A percentile compares a stretch with the other conserved stretches of the same genome.
Evolutionary conservation across 2,113 vertebrate genomes (phyloP).

Genomic region (Corvus moneduloides): DNA sequence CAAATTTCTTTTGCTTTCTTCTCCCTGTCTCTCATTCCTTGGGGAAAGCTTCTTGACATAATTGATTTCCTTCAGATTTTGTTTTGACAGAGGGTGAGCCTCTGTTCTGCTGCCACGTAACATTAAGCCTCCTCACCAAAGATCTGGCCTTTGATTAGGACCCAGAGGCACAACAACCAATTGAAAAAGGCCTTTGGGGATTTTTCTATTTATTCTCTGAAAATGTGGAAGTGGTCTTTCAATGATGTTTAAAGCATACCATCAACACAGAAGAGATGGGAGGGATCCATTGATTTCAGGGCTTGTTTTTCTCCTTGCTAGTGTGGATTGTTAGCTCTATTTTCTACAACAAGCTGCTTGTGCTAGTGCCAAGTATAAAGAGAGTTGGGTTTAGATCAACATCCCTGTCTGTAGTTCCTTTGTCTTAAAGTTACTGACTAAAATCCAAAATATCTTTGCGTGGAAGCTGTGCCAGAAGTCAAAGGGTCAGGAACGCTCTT

Average conservation of each 20-base stretch:
- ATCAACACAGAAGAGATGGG: not conserved
- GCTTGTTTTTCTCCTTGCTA: slow-evolving; percentile 16
- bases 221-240: not conserved
- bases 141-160: not conserved
- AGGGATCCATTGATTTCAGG: not conserved
- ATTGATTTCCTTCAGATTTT: not conserved
- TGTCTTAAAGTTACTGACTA: slow-evolving; percentile 11
- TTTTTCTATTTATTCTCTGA: not conserved
- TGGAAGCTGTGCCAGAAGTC: not conserved
- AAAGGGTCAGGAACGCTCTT: not conserved
- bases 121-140: not conserved
- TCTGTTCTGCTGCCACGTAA: not conserved
- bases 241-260: not conserved
- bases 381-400: not conserved
- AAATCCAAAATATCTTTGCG: not conserved
- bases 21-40: not conserved
- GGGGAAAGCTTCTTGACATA: not conserved
- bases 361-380: slow-evolving; percentile 3
- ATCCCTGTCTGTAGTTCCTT: not conserved
- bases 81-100: not conserved
- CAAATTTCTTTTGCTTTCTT: not conserved
- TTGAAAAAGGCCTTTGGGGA: not conserved
- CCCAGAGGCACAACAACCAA: not conserved
- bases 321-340: not conserved
- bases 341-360: slow-evolving; percentile 12